Evolutionary conservation across 2,888 invertebrate genomes (phyloP).

Genomic region (Latheticus oryzae): DNA sequence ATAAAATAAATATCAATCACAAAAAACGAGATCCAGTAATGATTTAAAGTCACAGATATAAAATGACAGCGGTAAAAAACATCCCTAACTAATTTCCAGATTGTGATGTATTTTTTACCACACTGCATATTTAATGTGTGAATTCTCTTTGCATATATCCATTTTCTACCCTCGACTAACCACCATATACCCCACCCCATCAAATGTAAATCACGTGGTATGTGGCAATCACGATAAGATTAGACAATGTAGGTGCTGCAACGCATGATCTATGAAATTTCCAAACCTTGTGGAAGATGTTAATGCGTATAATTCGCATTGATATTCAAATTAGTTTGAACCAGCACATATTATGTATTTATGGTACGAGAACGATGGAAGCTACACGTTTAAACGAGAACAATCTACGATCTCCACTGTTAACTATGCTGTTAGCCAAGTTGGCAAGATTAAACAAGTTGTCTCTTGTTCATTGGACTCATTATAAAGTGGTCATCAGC

Average conservation of each 20-base stretch:
- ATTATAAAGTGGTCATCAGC: slow-evolving; percentile 46
- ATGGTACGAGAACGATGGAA: slow-evolving; percentile 28
- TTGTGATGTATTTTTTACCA: too few relatives aligned
- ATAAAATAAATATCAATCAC: too few relatives aligned
- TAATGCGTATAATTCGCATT: slow-evolving; percentile 42
- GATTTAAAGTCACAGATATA: too few relatives aligned
- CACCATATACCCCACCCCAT: too few relatives aligned
- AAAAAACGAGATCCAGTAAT: too few relatives aligned
- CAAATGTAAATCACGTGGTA: slow-evolving; percentile 25
- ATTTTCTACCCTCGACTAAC: too few relatives aligned
- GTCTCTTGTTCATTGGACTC: slow-evolving; percentile 39
- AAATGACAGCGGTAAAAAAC: too few relatives aligned
- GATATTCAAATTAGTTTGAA: slow-evolving; percentile 46
- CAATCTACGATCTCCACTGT: slow-evolving; percentile 47
- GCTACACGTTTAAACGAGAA: slow-evolving; percentile 28
- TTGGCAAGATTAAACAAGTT: slow-evolving; percentile 49
- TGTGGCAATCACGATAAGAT: slow-evolving; percentile 29
- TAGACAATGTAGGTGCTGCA: slow-evolving; percentile 33
- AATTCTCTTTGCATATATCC: too few relatives aligned
- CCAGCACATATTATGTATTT: slow-evolving; percentile 33
- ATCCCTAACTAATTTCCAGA: too few relatives aligned
- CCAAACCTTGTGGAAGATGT: slow-evolving; percentile 41
- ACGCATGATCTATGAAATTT: slow-evolving; percentile 37
- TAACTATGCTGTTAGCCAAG: slow-evolving; percentile 46
- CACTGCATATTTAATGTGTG: too few relatives aligned